Percentiles rank a stretch among this genome's conserved stretches.
Evolutionary conservation across 2,888 invertebrate species (phyloP).

Genomic region (Tholera decimalis): DNA sequence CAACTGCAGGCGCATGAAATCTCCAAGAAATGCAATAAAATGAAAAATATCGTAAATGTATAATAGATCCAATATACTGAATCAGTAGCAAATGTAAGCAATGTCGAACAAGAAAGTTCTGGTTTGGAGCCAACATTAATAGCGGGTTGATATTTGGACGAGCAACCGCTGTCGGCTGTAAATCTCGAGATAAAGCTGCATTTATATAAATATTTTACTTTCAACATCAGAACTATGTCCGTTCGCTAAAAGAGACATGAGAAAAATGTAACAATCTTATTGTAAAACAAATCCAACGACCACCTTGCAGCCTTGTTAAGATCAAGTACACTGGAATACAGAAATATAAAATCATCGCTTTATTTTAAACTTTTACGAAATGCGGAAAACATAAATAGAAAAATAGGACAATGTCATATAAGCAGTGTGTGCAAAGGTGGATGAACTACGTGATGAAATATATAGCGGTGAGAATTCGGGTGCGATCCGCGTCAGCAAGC

Average conservation of each 20-base stretch:
- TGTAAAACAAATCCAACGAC: constrained; percentile 34
- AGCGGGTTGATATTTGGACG: constrained; percentile 74
- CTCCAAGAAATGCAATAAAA: constrained; percentile 20
- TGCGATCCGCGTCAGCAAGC: constrained; percentile 28
- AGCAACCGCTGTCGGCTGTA: constrained; percentile 71
- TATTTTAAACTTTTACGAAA: constrained; percentile 57
- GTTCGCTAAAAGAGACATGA: constrained; percentile 10
- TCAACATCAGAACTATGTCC: constrained; percentile 44
- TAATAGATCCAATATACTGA: constrained; percentile 41
- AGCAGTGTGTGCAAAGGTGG: constrained; percentile 56
- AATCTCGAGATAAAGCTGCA: constrained; percentile 75
- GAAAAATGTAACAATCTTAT: constrained; percentile 30
- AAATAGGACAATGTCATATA: constrained; percentile 61
- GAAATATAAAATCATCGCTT: constrained; percentile 42
- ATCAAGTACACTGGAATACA: constrained; percentile 50
- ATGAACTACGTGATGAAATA: constrained; percentile 54
- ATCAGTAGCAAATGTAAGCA: constrained; percentile 67
- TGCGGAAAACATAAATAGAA: constrained; percentile 60
- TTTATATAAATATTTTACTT: constrained; percentile 73
- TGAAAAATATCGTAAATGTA: constrained; percentile 24
- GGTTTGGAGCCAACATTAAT: constrained; percentile 81
- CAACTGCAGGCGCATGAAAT: constrained; percentile 3
- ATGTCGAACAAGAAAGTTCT: constrained; percentile 74
- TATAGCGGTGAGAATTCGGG: constrained; percentile 31
- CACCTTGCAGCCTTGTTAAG: constrained; percentile 32